These are phyloP conservation scores for Pangasius larnaudii DNA, from an alignment of 2,797 vertebrate genomes.

Conservation along the genomic window DNA sequence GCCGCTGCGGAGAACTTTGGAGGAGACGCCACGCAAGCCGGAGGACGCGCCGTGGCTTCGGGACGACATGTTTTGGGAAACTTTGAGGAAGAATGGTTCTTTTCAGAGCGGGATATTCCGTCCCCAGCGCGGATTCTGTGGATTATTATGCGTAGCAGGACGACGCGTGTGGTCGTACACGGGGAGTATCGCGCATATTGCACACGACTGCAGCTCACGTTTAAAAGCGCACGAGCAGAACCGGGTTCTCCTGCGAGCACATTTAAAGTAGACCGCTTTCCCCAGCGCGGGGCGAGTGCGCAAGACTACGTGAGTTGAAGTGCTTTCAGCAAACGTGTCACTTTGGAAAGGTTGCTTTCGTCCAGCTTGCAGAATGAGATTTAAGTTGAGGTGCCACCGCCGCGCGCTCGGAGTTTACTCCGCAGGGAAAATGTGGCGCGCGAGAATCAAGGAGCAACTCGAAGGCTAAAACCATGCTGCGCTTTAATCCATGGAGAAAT, in stretches of 20 bases:
- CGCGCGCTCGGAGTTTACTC: conserved; percentile 23
- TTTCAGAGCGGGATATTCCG: conserved; percentile 24
- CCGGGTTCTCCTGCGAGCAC: not conserved
- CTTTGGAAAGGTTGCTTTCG: not conserved
- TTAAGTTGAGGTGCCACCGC: not conserved
- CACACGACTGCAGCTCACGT: not conserved
- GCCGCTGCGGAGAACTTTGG: conserved; percentile 69
- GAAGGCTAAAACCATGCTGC: conserved; percentile 77
- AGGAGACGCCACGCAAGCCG: conserved; percentile 44
- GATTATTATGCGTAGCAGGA: conserved; percentile 37
- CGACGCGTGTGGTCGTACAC: not conserved
- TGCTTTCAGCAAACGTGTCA: not conserved
- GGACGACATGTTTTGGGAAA: conserved; percentile 41
- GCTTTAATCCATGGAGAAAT: conserved; percentile 87
- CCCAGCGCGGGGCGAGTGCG: not conserved
- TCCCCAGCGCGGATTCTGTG: conserved; percentile 20
- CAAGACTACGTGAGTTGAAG: not conserved
- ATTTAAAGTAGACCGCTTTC: not conserved
- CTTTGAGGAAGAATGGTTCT: conserved; percentile 16
- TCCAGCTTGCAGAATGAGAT: not conserved
- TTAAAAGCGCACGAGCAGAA: not conserved
- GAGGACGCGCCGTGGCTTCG: conserved; percentile 35
- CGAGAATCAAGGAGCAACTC: conserved; percentile 57
- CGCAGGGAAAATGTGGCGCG: conserved; percentile 33
- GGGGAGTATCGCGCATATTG: not conserved